Base-by-base conservation (phyloP, 1,140 invertebrate genomes). In the Formica exsecta region DNA sequence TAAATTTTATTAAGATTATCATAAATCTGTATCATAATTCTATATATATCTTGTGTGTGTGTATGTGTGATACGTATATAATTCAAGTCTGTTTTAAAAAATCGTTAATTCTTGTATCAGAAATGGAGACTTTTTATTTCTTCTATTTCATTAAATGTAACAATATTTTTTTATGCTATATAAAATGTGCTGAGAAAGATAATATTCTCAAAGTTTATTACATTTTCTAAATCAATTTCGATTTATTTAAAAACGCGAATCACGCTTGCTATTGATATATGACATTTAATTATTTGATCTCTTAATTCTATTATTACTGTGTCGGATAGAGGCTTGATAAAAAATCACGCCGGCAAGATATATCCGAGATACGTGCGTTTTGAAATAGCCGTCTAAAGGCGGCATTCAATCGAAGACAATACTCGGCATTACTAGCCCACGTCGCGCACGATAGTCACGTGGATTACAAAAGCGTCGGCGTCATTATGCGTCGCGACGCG, bases 391-490 rank as follows among this genome's bases (percentile, higher is more conserved):
- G 41, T 51, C 38, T 51, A 61, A 74, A 44, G 62, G 36, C 36
- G 25, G 19, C 36, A 61, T 57, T 81, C 66, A 19, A 83, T 73
- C 54, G 32, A 36, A 51, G 54, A 61, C 64, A 57, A 80, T 29
- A 57, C 77, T 22, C 54, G 25, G 57, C 62, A 59, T 51, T 51
- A 51, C 48, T 70, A 70, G 48, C 65, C 77, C 65, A 80, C 75
- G 65, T 80, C 48, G 65, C 51, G 77, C 77, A 71, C 25, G 79
- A 83, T 73, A 73, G 79, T 61, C 79, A 74, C 79, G 79, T 83
- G 79, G 79, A 83, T 83, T 83, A 74, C 79, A 83, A 83, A 83
- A 83, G 79, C 79, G 79, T 83, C 79, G 79, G 79, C 70, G 68
- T 83, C 54, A 83, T 83, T 83, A 83, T 74, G 79, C 79, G 68